These are phyloP conservation scores for Halcyon smyrnensis DNA, from an alignment of 2,797 vertebrate species.

Conservation along the genomic window DNA sequence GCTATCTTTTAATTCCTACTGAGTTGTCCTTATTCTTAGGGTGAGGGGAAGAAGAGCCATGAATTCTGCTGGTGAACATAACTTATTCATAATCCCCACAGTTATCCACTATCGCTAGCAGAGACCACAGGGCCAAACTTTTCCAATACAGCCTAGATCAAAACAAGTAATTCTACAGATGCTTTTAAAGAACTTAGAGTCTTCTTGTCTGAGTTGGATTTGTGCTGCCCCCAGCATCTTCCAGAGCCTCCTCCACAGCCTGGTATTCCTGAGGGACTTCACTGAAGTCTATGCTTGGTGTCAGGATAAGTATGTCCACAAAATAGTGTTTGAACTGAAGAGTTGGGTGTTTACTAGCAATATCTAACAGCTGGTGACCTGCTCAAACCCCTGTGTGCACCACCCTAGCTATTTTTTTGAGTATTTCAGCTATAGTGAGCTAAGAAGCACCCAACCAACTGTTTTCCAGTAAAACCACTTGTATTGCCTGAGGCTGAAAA, in stretches of 20 bases:
- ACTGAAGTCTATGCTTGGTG: neutral
- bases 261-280: neutral
- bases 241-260: neutral
- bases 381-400: neutral
- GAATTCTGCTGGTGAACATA: neutral
- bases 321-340: neutral
- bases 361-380: neutral
- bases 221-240: neutral
- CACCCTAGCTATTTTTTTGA: neutral
- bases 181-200: neutral
- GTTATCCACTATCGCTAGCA: neutral
- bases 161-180: neutral
- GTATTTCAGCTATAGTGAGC: neutral
- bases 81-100: neutral
- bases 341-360: neutral
- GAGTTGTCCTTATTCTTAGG: neutral
- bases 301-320: neutral
- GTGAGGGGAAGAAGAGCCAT: neutral
- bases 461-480: neutral
- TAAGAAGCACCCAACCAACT: neutral
- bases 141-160: neutral
- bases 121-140: neutral
- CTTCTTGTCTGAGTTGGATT: neutral
- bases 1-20: neutral
- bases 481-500: neutral